Percentiles rank a stretch among this genome's conserved stretches.
Conservation (phyloP, 2,888 invertebrate genomes). For the Tachystola acroxantha region DNA sequence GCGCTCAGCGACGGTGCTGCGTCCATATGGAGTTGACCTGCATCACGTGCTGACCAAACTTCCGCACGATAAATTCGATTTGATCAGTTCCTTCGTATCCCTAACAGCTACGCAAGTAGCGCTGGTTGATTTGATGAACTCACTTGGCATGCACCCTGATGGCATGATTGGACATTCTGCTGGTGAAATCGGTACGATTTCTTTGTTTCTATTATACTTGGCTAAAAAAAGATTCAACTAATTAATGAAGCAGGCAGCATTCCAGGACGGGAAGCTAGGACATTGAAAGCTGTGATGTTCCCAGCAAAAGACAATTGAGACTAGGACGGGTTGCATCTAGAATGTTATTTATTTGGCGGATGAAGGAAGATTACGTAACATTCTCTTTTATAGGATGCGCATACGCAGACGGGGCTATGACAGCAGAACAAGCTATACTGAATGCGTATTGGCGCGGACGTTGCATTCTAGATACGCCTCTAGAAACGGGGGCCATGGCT, state of each 20-base stretch:
- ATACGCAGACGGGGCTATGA: slow-evolving; percentile 96
- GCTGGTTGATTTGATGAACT: slow-evolving; percentile 89
- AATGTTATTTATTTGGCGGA: too few species aligned
- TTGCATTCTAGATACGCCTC: slow-evolving; percentile 86
- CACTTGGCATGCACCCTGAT: slow-evolving; percentile 89
- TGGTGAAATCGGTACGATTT: slow-evolving; percentile 87
- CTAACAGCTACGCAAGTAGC: slow-evolving; percentile 98
- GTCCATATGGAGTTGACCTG: slow-evolving; percentile 88
- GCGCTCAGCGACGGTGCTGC: slow-evolving; percentile 86
- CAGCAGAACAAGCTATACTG: slow-evolving; percentile 94
- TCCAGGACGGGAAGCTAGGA: too few species aligned
- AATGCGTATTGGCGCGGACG: slow-evolving; percentile 96
- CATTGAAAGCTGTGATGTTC: too few species aligned
- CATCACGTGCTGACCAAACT: slow-evolving; percentile 86
- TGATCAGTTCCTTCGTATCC: slow-evolving; percentile 92
- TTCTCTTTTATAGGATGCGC: too few species aligned
- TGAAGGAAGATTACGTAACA: too few species aligned
- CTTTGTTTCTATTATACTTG: too few species aligned
- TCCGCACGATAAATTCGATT: slow-evolving; percentile 87
- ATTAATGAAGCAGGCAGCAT: too few species aligned
- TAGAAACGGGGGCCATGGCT: slow-evolving; percentile 91
- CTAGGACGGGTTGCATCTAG: too few species aligned
- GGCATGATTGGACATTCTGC: slow-evolving; percentile 98
- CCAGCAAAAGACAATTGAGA: too few species aligned
- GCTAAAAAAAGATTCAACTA: too few species aligned